Conservation (phyloP, 2,113 vertebrate genomes). For the Erpornis zantholeuca region DNA sequence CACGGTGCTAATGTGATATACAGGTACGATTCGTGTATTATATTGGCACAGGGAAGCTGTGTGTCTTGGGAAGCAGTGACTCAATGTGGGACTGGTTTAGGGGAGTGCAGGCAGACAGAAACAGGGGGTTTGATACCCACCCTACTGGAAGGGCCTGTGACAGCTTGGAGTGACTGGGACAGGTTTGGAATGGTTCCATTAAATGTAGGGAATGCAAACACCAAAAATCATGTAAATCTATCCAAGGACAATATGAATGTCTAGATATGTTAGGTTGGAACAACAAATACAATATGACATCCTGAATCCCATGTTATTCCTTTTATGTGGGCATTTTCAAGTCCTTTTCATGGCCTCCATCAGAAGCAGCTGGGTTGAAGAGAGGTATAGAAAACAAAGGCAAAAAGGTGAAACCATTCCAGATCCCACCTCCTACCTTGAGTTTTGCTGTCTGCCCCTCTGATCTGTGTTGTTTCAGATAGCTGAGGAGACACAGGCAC, state of each 20-base stretch:
- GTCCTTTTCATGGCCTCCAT: neutral
- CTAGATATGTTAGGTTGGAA: neutral
- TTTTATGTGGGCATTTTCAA: neutral
- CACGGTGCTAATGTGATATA: constrained; percentile 69
- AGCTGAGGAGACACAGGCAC: neutral
- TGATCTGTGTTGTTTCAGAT: neutral
- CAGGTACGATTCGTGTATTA: neutral
- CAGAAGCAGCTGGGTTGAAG: neutral
- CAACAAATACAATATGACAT: neutral
- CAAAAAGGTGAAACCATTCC: neutral
- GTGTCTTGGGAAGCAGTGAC: neutral
- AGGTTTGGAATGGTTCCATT: neutral
- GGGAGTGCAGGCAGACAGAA: neutral
- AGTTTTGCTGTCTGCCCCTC: neutral
- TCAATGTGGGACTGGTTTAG: neutral
- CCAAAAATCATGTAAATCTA: neutral
- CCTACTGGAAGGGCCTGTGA: neutral
- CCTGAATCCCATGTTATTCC: neutral
- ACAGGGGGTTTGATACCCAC: neutral
- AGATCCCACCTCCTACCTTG: neutral
- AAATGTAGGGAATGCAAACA: neutral
- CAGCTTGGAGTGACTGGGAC: neutral
- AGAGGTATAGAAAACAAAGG: fast-evolving
- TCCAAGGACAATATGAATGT: neutral
- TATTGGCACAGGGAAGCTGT: constrained; percentile 3